A percentile compares a stretch with the other conserved stretches of the same genome.
These are phyloP conservation scores for Lophochroa leadbeateri DNA, from an alignment of 2,113 vertebrate species.

Conservation along the genomic window DNA sequence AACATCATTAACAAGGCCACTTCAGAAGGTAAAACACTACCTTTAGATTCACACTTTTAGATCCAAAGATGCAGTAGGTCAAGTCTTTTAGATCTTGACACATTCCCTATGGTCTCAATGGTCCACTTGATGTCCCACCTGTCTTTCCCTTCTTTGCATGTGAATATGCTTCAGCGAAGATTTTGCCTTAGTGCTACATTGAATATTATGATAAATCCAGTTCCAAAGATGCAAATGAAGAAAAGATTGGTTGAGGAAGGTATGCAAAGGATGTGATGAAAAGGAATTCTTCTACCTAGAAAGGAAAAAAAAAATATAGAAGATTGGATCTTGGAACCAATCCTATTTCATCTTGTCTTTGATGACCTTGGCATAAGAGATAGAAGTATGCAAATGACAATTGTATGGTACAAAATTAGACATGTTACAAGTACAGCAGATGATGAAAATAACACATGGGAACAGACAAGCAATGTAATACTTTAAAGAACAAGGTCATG, in stretches of 20 bases:
- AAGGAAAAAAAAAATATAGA: background rate
- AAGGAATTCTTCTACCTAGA: background rate
- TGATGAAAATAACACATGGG: background rate
- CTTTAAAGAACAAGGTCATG: background rate
- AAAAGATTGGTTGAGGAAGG: background rate
- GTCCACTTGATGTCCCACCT: background rate
- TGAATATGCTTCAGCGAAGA: background rate
- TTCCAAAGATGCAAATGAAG: background rate
- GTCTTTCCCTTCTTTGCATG: background rate
- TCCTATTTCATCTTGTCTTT: background rate
- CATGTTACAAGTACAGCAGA: background rate
- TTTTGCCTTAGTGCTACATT: background rate
- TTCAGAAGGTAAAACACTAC: background rate
- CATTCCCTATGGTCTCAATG: background rate
- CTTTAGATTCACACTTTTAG: background rate
- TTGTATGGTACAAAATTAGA: background rate
- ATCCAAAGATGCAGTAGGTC: background rate
- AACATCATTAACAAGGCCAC: background rate
- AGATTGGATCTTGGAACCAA: background rate
- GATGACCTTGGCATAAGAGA: background rate
- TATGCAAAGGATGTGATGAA: background rate
- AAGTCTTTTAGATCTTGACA: background rate
- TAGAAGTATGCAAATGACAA: background rate
- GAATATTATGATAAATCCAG: background rate
- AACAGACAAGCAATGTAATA: background rate